Evolutionary conservation across 2,888 invertebrate species (phyloP), one percentile per base, ranked within the genome.

Genomic region (Heterodera filipjevi): DNA sequence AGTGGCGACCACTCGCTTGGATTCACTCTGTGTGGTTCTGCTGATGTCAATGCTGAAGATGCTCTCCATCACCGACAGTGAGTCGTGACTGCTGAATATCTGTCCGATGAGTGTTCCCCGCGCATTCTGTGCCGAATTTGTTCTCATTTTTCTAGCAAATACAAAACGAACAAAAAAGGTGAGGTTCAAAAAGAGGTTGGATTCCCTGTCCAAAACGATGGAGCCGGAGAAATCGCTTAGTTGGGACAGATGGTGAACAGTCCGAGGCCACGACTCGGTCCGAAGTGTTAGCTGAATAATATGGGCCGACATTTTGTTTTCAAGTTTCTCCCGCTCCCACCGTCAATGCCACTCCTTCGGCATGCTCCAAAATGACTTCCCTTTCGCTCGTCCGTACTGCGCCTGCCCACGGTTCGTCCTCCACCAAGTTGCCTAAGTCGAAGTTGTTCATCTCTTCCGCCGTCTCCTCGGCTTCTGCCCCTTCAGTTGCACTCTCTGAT

Each of bases 171-270:
- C 85, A 33, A 73, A 59, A 44, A 87, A 83, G 16, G 85, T 87
- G 32, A 88, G 39, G 72, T 87, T 87, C 70, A 87, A 70, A 74
- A 77, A 89, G 19, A 83, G 80, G 76, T 88, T 87, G 44, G 88
- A 89, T 30, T 85, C 82, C 30, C 73, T 79, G 72, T 89, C 88
- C 46, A 72, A 30, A 3, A 77, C 75, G 39, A 87, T 86, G 0
- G 81, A 71, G n/a, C 87, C 87, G 64, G 77, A 77, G 78, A 87
- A 87, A 16, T 76, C 78, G n/a, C 76, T 77, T 16, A 86, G 81
- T 35, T 84, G 82, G 3, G 86, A 87, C 8, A 81, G 64, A 71
- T 86, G 86, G 64, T 81, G 79, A 16, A 85, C 33, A 33, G 84
- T 77, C 14, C 59, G 72, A 2, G 86, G 87, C 44, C 78, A 70